Percentiles rank a stretch among this genome's conserved stretches.
These are phyloP conservation scores for Aldrovandia affinis DNA, from an alignment of 2,797 vertebrate genomes.

Conservation along the genomic window DNA sequence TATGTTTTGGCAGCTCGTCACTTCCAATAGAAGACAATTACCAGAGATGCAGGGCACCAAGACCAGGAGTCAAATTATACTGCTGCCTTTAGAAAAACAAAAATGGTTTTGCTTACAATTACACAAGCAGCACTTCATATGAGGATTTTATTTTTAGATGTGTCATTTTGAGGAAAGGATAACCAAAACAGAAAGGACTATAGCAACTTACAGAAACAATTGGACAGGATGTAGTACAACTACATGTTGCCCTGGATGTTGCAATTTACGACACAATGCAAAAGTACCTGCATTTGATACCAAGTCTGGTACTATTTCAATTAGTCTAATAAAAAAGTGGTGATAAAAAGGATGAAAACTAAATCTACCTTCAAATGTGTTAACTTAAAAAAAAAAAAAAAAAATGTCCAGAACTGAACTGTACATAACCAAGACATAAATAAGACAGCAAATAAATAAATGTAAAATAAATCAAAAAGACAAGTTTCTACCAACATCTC, in stretches of 20 bases:
- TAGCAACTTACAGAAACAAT: background rate
- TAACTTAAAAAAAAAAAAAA: constrained; percentile 13
- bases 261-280: background rate
- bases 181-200: background rate
- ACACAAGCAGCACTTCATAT: background rate
- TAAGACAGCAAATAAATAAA: constrained; percentile 85
- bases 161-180: background rate
- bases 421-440: constrained; percentile 80
- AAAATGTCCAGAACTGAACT: constrained; percentile 78
- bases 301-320: constrained; percentile 13
- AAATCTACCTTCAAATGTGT: constrained; percentile 24
- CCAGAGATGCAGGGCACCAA: background rate
- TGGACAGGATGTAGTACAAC: background rate
- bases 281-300: background rate
- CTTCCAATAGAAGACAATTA: background rate
- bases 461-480: constrained; percentile 71
- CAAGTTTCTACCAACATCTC: constrained; percentile 68
- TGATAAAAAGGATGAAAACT: background rate
- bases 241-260: background rate
- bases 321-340: background rate
- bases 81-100: background rate
- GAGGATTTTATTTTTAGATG: background rate
- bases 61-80: background rate
- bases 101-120: background rate
- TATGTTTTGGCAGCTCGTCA: background rate